Evolutionary conservation across 2,888 invertebrate species (phyloP).

Genomic region (Tribolium freemani): DNA sequence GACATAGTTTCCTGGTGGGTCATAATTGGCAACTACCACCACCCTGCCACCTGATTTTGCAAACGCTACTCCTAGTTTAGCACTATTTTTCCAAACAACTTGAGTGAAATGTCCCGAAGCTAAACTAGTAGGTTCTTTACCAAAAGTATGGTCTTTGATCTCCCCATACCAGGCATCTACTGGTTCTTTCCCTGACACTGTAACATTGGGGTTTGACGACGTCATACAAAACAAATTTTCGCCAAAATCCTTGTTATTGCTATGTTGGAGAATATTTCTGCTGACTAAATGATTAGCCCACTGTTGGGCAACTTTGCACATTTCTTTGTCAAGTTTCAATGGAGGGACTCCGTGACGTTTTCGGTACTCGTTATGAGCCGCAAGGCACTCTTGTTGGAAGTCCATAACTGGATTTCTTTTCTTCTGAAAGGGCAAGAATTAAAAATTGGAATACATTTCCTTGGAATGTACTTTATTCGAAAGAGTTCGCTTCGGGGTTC

Average conservation of each 20-base stretch:
- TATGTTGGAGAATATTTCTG: constrained; percentile 71
- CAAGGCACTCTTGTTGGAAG: constrained; percentile 69
- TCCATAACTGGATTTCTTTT: constrained; percentile 57
- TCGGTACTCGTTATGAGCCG: constrained; percentile 74
- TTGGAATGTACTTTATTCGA: constrained; percentile 30
- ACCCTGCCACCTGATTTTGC: constrained; percentile 78
- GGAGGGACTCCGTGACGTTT: constrained; percentile 72
- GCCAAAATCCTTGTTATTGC: constrained; percentile 72
- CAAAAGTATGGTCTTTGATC: constrained; percentile 79
- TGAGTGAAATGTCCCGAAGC: constrained; percentile 82
- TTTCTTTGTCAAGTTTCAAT: constrained; percentile 71
- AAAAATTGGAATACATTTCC: neutral
- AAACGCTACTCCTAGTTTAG: constrained; percentile 82
- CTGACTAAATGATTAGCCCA: constrained; percentile 72
- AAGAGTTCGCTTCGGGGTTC: constrained; percentile 21
- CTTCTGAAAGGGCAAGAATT: constrained; percentile 53
- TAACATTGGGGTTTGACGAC: constrained; percentile 76
- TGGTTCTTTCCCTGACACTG: constrained; percentile 77
- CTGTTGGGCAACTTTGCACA: constrained; percentile 70
- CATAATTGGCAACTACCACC: constrained; percentile 91
- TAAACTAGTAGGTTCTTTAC: constrained; percentile 75
- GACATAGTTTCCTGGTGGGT: constrained; percentile 88
- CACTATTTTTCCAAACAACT: constrained; percentile 85
- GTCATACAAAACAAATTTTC: constrained; percentile 82
- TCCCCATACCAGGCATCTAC: constrained; percentile 84